Conservation (phyloP, 2,888 invertebrate genomes). For the Yponomeuta sedellus region DNA sequence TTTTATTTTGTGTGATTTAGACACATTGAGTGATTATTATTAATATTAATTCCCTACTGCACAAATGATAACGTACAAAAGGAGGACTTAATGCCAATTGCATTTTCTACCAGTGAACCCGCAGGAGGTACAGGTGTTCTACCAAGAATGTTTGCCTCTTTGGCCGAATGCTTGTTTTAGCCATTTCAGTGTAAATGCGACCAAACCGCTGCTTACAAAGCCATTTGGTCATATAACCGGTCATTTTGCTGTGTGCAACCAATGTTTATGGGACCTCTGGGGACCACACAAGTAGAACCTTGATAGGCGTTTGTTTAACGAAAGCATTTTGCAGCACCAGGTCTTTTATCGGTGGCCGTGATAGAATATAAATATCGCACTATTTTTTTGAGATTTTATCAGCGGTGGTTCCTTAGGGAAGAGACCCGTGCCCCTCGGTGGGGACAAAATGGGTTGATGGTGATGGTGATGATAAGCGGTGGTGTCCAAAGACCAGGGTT, state of each 20-base stretch:
- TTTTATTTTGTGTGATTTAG: too few species aligned
- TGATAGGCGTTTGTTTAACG: neutral
- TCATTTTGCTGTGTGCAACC: neutral
- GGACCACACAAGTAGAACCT: slow-evolving; percentile 6
- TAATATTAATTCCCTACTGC: too few species aligned
- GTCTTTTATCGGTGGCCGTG: neutral
- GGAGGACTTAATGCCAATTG: too few species aligned
- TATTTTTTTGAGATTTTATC: neutral
- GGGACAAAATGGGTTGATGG: too few species aligned
- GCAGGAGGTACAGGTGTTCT: too few species aligned
- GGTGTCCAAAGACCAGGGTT: neutral
- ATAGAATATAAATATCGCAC: neutral
- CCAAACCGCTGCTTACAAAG: neutral
- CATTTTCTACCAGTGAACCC: too few species aligned
- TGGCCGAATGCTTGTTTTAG: neutral
- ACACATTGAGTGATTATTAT: too few species aligned
- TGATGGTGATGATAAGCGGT: too few species aligned
- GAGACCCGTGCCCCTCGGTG: too few species aligned
- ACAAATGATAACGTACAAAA: too few species aligned
- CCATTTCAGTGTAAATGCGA: neutral
- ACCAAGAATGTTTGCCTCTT: too few species aligned
- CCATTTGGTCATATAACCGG: slow-evolving; percentile 2
- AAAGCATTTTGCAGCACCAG: neutral
- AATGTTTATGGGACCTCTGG: slow-evolving; percentile 1
- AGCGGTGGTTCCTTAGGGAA: too few species aligned